Evolutionary conservation across 2,888 invertebrate genomes (phyloP).

Genomic region (Venusia cambrica): DNA sequence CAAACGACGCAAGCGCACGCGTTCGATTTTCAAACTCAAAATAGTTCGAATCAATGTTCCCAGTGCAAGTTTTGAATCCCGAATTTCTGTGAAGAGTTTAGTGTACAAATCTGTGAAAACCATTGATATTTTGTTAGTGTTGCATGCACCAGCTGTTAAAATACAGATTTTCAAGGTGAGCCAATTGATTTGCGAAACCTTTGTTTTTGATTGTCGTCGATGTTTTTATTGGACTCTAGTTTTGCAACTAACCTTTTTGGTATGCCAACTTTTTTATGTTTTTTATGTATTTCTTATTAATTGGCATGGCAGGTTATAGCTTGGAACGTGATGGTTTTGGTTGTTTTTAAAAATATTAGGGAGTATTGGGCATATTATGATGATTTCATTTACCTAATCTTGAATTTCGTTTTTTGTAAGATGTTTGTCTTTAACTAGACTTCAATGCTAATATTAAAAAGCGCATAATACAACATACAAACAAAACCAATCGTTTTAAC

Average conservation of each 20-base stretch:
- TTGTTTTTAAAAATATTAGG: too few species aligned
- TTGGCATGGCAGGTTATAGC: too few species aligned
- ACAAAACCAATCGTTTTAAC: conserved; percentile 38
- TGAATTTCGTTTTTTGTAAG: too few species aligned
- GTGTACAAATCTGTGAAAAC: conserved; percentile 18
- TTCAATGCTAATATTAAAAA: too few species aligned
- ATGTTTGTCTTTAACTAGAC: too few species aligned
- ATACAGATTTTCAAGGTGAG: conserved; percentile 67
- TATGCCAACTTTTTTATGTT: not conserved
- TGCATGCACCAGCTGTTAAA: conserved; percentile 67
- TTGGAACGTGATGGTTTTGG: too few species aligned
- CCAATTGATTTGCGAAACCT: conserved; percentile 46
- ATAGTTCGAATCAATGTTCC: conserved; percentile 33
- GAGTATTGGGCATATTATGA: too few species aligned
- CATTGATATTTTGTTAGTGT: conserved; percentile 32
- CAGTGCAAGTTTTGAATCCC: conserved; percentile 22
- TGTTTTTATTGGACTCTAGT: conserved; percentile 29
- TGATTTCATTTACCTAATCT: too few species aligned
- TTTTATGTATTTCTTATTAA: not conserved
- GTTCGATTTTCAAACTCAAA: conserved; percentile 33
- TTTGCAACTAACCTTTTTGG: conserved; percentile 1
- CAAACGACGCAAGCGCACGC: conserved; percentile 58
- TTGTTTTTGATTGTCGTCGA: conserved; percentile 23
- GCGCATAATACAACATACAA: too few species aligned
- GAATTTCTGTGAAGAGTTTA: conserved; percentile 25